Base-by-base conservation (phyloP, 35 echinoderm and acorn worm genomes). In the Ophioderma brevispina region DNA sequence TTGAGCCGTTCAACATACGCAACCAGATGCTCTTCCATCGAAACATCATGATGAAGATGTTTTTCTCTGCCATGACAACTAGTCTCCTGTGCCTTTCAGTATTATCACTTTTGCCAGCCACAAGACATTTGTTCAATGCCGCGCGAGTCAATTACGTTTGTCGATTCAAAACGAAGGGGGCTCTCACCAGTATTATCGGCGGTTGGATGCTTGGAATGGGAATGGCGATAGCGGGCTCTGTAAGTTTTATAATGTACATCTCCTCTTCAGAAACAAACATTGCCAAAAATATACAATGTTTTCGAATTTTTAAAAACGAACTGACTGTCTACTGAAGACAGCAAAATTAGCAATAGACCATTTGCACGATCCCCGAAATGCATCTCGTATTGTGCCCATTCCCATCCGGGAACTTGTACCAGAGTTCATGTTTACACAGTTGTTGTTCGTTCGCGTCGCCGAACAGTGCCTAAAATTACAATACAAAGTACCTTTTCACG, bases 31-130 rank as follows among this genome's bases (percentile, higher is more conserved):
- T 88, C 0, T 98, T 98, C 85, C 81, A 87, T 25, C 88, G 87
- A 25, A 84, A 87, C 64, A 86, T 95, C 19, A 95, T 98, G 96
- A 59, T 95, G 21, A 98, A 98, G 88, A 98, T 95, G 93, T 98
- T 98, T 30, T 39, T 98, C 0, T 88, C 82, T 39, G 93, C 93
- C 25, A 81, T 98, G 28, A 56, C 94, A 0, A 40, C 93, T 18
- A 92, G 93, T 80, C 90, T 95, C 25, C 49, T 93, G 14, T 89
- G 93, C 32, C 89, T 98, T 30, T 42, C 90, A 18, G 31, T 93
- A 0, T 79, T 99, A 33, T 95, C 97, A n/a, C 63, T 99, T 18
- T 36, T 98, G 13, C 90, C 96, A 35, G 30, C 40, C n/a, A 93
- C 94, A 0, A 76, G 84, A n/a, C 32, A 38, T 19, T 55, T 79